Conservation (phyloP, 2,888 invertebrate genomes). For the Serripes groenlandicus region DNA sequence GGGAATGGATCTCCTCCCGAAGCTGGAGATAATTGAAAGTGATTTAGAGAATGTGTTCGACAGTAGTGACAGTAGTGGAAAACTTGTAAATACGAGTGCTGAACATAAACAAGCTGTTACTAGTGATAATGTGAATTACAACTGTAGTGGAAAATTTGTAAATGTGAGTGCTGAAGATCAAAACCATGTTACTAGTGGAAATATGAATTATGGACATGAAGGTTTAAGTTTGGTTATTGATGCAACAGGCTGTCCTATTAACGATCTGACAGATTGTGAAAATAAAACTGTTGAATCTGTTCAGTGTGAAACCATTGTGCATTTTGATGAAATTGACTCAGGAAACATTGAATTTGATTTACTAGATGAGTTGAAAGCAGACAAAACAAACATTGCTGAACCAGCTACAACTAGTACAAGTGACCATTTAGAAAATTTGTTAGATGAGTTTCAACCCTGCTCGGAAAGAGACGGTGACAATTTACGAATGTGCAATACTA, state of each 20-base stretch:
- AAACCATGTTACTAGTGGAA: not conserved
- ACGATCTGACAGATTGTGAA: not conserved
- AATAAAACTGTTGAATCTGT: too few species aligned
- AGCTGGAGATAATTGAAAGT: constrained; percentile 64
- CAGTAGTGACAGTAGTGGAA: constrained; percentile 32
- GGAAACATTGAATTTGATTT: not conserved
- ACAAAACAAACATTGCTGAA: not conserved
- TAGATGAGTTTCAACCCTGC: not conserved
- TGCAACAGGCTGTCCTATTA: too few species aligned
- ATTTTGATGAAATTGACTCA: constrained; percentile 7
- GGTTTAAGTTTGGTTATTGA: too few species aligned
- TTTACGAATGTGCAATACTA: constrained; percentile 7
- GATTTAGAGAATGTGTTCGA: constrained; percentile 55
- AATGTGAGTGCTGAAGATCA: not conserved
- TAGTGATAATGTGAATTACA: not conserved
- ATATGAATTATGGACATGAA: not conserved
- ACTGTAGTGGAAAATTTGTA: not conserved
- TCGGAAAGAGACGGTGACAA: not conserved
- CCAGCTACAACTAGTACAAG: not conserved
- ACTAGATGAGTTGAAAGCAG: not conserved
- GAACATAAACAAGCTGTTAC: too few species aligned
- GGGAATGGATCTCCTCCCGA: constrained; percentile 55
- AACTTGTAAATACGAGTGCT: constrained; percentile 39
- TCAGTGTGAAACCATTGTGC: too few species aligned
- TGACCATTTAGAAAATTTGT: not conserved